Base-by-base conservation (phyloP, 2,888 invertebrate species). In the Ophonus ardosiacus region DNA sequence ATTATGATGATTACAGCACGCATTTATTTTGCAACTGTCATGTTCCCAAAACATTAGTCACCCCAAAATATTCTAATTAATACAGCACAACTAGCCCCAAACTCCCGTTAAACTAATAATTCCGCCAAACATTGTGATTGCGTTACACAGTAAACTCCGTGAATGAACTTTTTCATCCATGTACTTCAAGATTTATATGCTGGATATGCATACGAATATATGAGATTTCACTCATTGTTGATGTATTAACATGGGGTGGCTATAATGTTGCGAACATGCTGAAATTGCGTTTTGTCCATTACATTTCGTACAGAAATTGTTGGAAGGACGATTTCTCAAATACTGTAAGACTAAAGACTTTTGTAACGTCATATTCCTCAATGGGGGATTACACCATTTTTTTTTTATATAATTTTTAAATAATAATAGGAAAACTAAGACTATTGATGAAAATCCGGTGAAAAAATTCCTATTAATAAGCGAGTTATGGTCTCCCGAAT, bases 1-100 rank as follows among this genome's bases (percentile, higher is more conserved):
- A 21, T 63, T 63, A 63, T 63, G 63, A 63, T 63, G 21, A 63
- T 63, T 63, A 18, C 63, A 51, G 24, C 63, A 13, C 1, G 18
- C 63, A 63, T 68, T 68, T 68, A 38, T 68, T 68, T 68, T 15
- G 68, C 17, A 51, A 74, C 43, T 74, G 71, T 74, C 71, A 74
- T 74, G 43, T 74, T 10, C 43, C 40, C 18, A 40, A 40, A 74
- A 43, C 71, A 74, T 74, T 74, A 43, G 43, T 74, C 71, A 74
- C 43, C 17, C 68, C 71, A 74, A 68, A 74, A 74, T 74, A 74
- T 74, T 74, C 71, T 74, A 74, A 74, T 74, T 74, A 74, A 74
- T 74, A 74, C 71, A 74, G 24, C 68, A 43, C 3, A 74, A 43
- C 71, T 40, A 74, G 71, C 71, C 71, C 43, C 18, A 21, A 74